Conservation (phyloP, 1,140 invertebrate genomes). For the Zophobas morio region DNA sequence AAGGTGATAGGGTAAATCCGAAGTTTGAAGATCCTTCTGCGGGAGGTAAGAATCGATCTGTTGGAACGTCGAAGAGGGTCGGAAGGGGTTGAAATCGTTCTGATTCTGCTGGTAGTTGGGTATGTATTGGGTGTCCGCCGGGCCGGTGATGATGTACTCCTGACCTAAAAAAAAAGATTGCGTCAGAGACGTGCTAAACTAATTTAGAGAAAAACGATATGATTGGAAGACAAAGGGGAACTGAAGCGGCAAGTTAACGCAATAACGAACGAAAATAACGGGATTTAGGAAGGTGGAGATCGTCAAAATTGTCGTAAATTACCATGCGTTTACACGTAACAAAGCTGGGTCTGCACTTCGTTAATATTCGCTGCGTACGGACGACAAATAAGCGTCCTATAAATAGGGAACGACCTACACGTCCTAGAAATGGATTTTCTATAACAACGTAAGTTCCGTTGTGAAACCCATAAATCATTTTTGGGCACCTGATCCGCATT, state of each 20-base stretch:
- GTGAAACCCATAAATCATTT: not conserved
- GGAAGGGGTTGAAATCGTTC: conserved; percentile 46
- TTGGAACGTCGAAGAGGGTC: conserved; percentile 47
- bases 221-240: too few species aligned
- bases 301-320: too few species aligned
- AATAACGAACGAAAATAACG: not conserved
- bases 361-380: not conserved
- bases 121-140: conserved; percentile 46
- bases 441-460: conserved; percentile 1
- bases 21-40: conserved; percentile 62
- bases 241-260: not conserved
- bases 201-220: not conserved
- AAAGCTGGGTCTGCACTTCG: not conserved
- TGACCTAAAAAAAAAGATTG: conserved; percentile 44
- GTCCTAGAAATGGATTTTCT: conserved; percentile 14
- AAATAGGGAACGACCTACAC: conserved; percentile 7
- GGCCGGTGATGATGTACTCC: conserved; percentile 54
- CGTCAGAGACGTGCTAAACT: not conserved
- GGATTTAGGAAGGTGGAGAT: too few species aligned
- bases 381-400: conserved; percentile 1
- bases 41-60: conserved; percentile 50
- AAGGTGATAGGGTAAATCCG: conserved; percentile 62
- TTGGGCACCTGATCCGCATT: not conserved
- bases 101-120: conserved; percentile 53
- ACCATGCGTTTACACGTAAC: too few species aligned